phyloP scores from a whole-genome alignment of 2,888 invertebrate species.

The Leptogaster cylindrica region DNA sequence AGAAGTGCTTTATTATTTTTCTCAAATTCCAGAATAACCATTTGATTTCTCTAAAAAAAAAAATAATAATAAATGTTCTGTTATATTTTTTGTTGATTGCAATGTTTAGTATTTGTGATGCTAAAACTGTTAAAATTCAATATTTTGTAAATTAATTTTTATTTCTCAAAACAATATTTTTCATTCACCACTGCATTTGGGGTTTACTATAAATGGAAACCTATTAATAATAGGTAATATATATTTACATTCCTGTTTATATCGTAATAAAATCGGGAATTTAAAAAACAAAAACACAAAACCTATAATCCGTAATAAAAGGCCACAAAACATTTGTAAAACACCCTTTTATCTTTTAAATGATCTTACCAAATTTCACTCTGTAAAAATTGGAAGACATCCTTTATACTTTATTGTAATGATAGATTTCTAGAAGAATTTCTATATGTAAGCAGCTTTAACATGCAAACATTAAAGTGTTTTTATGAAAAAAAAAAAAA shows the following conservation, averaged over 20 bases:
- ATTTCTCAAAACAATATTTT: too few species aligned
- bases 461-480: constrained; percentile 12
- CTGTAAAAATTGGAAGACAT: constrained; percentile 16
- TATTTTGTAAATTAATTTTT: too few species aligned
- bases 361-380: neutral
- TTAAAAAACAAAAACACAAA: neutral
- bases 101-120: too few species aligned
- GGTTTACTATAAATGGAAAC: too few species aligned
- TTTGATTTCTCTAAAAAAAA: too few species aligned
- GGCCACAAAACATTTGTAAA: neutral
- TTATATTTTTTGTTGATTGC: too few species aligned
- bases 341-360: neutral
- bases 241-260: neutral
- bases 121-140: too few species aligned
- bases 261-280: neutral
- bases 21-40: too few species aligned
- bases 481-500: too few species aligned
- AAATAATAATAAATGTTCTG: too few species aligned
- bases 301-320: neutral
- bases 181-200: too few species aligned
- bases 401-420: constrained; percentile 13
- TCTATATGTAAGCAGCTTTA: constrained; percentile 33
- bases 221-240: neutral
- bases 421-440: constrained; percentile 28
- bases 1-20: too few species aligned